Base-by-base conservation (phyloP, 2,797 vertebrate species). In the Oreochromis grahami region DNA sequence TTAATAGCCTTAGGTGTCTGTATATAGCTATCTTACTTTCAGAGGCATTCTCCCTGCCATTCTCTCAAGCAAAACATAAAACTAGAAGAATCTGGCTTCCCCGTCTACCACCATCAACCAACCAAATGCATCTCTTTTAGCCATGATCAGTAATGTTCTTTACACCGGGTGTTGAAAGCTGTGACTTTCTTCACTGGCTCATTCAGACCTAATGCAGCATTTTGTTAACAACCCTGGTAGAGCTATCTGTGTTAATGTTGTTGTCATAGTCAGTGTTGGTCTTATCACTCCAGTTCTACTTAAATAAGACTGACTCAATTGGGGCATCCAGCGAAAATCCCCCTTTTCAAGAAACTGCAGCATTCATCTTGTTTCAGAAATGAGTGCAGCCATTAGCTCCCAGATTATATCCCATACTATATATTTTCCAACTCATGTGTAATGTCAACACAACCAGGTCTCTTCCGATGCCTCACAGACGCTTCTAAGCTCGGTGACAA, bases 11-110 rank as follows among this genome's bases (percentile, higher is more conserved):
- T 24, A 24, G 63, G 24, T 26, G 14, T 70, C 68, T 48, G 24
- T 9, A 12, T 41, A 0, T 5, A 0, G 41, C 41, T 2, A 2
- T 70, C 65, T 43, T 2, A 26, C 65, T 65, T 21, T 12, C 60
- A 65, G 36, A 65, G 60, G 36, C 45, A 7, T 50, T 26, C 21
- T 24, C 3, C 11, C 21, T 53, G 52, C 43, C 3, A 6, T 19
- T 72, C 43, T 72, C 24, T 19, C 24, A 19, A 1, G 24, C 15
- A 29, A 48, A 72, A 32, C 6, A 48, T 7, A 48, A 12, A 7
- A 13, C 24, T 72, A 12, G 24, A 72, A 8, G 3, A 0, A 72
- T 11, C 24, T 45, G 15, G 43, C 12, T 21, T 10, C 7, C 21
- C 38, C 2, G 17, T 63, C 58, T 1, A 36, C 32, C 4, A 36